Evolutionary conservation across 2,797 vertebrate species (phyloP).

Genomic region (Acanthiza pusilla): DNA sequence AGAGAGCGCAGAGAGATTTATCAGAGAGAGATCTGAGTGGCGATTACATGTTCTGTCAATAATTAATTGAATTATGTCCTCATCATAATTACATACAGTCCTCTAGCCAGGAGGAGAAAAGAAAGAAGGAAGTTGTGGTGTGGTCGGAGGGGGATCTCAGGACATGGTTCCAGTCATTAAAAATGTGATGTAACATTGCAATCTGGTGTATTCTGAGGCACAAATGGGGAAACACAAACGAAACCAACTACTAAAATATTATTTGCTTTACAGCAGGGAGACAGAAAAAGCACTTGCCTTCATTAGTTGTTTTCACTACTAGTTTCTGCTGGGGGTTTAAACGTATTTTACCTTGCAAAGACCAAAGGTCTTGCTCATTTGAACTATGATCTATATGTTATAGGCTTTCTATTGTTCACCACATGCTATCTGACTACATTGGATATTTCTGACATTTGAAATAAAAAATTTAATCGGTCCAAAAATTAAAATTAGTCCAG

Average conservation of each 20-base stretch:
- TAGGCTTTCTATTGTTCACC: neutral
- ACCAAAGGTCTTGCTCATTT: neutral
- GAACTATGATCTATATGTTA: neutral
- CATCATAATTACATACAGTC: slow-evolving; percentile 34
- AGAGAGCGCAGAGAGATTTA: neutral
- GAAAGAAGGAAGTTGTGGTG: slow-evolving; percentile 41
- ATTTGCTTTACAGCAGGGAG: neutral
- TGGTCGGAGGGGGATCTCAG: slow-evolving; percentile 44
- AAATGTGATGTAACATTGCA: slow-evolving; percentile 53
- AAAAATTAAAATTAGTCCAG: neutral
- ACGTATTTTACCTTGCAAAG: neutral
- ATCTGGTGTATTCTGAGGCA: slow-evolving; percentile 45
- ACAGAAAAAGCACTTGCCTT: neutral
- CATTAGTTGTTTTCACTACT: neutral
- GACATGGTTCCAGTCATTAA: slow-evolving; percentile 47
- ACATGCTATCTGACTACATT: neutral
- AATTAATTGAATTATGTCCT: slow-evolving; percentile 52
- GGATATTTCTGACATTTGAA: neutral
- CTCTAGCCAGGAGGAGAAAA: neutral
- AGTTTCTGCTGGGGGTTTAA: neutral
- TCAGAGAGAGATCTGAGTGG: neutral
- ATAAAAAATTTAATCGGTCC: neutral
- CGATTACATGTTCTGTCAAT: slow-evolving; percentile 40
- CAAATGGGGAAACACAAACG: slow-evolving; percentile 10
- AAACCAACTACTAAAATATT: neutral